Base-by-base conservation (phyloP, 2,797 vertebrate species). In the Phaenicophaeus curvirostris region DNA sequence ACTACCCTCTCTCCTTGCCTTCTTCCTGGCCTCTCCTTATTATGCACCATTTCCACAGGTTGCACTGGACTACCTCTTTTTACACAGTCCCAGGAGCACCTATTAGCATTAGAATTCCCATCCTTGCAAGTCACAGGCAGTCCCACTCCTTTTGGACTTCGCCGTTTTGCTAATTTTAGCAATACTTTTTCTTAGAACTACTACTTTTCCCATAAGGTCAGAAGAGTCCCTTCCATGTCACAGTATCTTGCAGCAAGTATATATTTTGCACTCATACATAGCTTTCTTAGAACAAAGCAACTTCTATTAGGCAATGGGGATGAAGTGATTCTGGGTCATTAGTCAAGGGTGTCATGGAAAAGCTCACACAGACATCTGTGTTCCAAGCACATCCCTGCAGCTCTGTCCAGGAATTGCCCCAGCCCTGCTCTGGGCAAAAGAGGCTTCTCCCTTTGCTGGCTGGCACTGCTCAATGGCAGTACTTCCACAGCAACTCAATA, bases 81-180 rank as follows among this genome's bases (percentile, higher is more conserved):
- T 69, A 66, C 50, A n/a, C 30, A 62, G 19, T 53, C 73, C 46
- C 44, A 72, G 58, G 50, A 92, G 20, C 24, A 76, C 5, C 28
- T 57, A 23, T 55, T 59, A 77, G 18, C 16, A 25, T 42, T 37
- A 83, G 24, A 61, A 23, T 91, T 72, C 7, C 30, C 15, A 50
- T 87, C 42, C 37, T 48, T 73, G 31, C 31, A 75, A 88, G n/a
- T 50, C n/a, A 18, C 41, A 33, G 33, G 18, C 57, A 87, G 23
- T 51, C 20, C 24, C 27, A 16, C 21, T 94, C 20, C 33, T 89
- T 85, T 71, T 65, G 44, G 33, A 57, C 16, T 71, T 53, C 53
- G 14, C 20, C 50, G n/a, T n/a, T n/a, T n/a, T n/a, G 93, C 30
- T 86, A 78, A 77, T 72, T 89, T 95, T 83, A 90, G 41, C 33